phyloP scores from a whole-genome alignment of 1,140 invertebrate genomes.

The Acromyrmex heyeri region DNA sequence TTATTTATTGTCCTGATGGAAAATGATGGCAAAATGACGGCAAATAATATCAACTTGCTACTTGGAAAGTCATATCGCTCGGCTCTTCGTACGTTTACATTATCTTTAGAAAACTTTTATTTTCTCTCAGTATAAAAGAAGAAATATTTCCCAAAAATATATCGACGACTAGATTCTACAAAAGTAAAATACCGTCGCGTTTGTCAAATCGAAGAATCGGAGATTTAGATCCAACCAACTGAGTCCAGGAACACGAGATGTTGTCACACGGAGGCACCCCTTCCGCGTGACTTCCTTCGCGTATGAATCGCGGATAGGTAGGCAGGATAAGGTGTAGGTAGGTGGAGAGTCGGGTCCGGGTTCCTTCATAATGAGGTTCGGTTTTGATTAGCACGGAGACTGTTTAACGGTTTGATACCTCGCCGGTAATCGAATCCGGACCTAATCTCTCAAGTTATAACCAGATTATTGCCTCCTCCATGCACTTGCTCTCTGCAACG shows the following conservation, averaged over 20 bases:
- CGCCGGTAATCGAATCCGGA: constrained; percentile 87
- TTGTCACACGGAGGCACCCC: background rate
- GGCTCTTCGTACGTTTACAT: background rate
- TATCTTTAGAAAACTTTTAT: background rate
- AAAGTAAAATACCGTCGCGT: background rate
- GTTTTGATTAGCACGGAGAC: constrained; percentile 87
- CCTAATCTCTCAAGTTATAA: constrained; percentile 88
- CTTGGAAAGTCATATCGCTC: background rate
- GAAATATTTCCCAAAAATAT: background rate
- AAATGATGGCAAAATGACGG: too few species aligned
- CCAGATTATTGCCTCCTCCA: constrained; percentile 87
- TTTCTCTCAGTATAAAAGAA: background rate
- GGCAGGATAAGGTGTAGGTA: constrained; percentile 68
- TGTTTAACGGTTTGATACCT: constrained; percentile 88
- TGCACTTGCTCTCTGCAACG: constrained; percentile 84
- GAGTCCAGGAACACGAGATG: background rate
- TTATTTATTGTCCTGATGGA: too few species aligned
- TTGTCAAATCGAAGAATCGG: background rate
- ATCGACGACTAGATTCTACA: background rate
- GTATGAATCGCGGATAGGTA: constrained; percentile 28
- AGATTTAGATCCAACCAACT: background rate
- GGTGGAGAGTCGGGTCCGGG: constrained; percentile 77
- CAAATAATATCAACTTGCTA: too few species aligned
- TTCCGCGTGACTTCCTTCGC: constrained; percentile 22
- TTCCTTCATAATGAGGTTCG: constrained; percentile 86